phyloP scores from a whole-genome alignment of 2,888 invertebrate genomes.

The Microctonus brassicae region DNA sequence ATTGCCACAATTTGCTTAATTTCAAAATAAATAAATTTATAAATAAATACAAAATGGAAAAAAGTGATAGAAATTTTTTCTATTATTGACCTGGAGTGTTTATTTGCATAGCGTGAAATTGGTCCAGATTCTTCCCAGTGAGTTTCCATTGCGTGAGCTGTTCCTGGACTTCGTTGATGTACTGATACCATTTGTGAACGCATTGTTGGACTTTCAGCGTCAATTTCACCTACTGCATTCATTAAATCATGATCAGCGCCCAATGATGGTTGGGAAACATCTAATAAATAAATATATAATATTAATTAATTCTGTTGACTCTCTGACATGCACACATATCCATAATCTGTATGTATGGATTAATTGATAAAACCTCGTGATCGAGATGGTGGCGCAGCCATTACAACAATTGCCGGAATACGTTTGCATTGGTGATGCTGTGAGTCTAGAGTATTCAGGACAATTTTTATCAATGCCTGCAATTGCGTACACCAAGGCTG shows the following conservation, averaged over 20 bases:
- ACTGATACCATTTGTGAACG: slow-evolving; percentile 56
- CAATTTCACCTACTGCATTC: slow-evolving; percentile 57
- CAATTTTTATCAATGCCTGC: slow-evolving; percentile 86
- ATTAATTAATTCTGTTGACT: too few species aligned
- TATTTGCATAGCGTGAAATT: slow-evolving; percentile 56
- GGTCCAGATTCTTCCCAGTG: slow-evolving; percentile 80
- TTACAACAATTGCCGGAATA: slow-evolving; percentile 83
- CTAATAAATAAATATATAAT: slow-evolving; percentile 68
- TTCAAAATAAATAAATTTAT: not conserved
- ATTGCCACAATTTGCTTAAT: too few species aligned
- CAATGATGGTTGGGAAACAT: slow-evolving; percentile 83
- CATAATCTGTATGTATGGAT: not conserved
- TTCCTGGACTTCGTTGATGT: slow-evolving; percentile 60
- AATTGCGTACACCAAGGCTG: slow-evolving; percentile 80
- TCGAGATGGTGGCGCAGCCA: slow-evolving; percentile 79
- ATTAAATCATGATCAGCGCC: slow-evolving; percentile 76
- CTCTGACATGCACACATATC: too few species aligned
- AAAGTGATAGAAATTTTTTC: slow-evolving; percentile 13
- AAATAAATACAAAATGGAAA: slow-evolving; percentile 3
- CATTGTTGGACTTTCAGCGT: slow-evolving; percentile 60
- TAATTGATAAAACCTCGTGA: slow-evolving; percentile 73
- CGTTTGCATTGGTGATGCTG: slow-evolving; percentile 93
- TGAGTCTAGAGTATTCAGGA: slow-evolving; percentile 91
- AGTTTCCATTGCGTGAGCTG: slow-evolving; percentile 72
- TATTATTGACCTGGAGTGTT: slow-evolving; percentile 59